Evolutionary conservation across 2,113 vertebrate genomes (phyloP).

Genomic region (Pseudolaguvia tuberculata): DNA sequence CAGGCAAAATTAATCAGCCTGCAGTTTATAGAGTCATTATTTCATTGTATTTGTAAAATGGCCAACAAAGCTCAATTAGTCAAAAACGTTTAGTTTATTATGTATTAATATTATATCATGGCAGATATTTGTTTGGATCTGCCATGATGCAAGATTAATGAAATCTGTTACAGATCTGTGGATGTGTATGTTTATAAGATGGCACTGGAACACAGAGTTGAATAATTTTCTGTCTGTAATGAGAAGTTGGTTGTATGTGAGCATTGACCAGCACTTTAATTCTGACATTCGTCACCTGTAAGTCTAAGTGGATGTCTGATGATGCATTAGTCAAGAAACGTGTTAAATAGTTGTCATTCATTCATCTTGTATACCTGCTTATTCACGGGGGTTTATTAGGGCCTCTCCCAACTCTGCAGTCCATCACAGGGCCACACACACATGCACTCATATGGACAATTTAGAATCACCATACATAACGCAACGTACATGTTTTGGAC

Average conservation of each 20-base stretch:
- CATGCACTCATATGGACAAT: too few species aligned
- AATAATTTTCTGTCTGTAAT: constrained; percentile 14
- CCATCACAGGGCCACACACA: too few species aligned
- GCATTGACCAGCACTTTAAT: constrained; percentile 1
- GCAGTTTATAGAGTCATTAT: constrained; percentile 6
- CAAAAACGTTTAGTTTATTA: constrained; percentile 1
- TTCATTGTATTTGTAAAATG: constrained; percentile 4
- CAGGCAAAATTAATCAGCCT: not conserved
- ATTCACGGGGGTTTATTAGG: too few species aligned
- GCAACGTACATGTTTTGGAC: too few species aligned
- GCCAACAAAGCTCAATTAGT: not conserved
- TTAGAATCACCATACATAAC: too few species aligned
- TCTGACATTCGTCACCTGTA: not conserved
- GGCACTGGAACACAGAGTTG: constrained; percentile 34
- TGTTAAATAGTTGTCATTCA: not conserved
- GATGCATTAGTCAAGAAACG: not conserved
- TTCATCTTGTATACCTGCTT: too few species aligned
- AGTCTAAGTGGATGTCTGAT: not conserved
- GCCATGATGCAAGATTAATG: constrained; percentile 32
- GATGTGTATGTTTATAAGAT: constrained; percentile 42
- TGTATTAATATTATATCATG: not conserved
- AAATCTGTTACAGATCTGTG: constrained; percentile 33
- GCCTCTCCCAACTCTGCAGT: too few species aligned
- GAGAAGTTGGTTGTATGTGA: not conserved
- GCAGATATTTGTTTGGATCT: constrained; percentile 14